Evolutionary conservation across 2,888 invertebrate species (phyloP).

Genomic region (Zeuzera pyrina): DNA sequence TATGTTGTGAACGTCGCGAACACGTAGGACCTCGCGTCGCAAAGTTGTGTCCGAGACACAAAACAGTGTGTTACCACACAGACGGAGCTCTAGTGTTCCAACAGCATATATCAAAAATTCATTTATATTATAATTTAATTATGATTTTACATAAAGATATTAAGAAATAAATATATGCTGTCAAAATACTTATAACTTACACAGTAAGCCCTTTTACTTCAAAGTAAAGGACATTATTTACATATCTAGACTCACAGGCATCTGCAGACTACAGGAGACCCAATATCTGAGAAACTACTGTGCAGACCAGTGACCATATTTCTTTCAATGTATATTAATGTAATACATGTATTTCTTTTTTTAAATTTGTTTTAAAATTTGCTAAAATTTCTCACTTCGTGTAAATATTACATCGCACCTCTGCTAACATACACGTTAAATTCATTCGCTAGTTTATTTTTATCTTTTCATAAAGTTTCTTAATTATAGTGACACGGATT

Average conservation of each 20-base stretch:
- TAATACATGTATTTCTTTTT: too few species aligned
- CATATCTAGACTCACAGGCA: not conserved
- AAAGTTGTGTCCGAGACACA: slow-evolving; percentile 19
- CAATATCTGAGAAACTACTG: not conserved
- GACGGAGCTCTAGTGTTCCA: slow-evolving; percentile 18
- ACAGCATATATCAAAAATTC: slow-evolving; percentile 19
- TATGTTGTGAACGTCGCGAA: slow-evolving; percentile 20
- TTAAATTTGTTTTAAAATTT: too few species aligned
- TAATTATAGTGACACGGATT: too few species aligned
- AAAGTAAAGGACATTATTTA: not conserved
- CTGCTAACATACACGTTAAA: not conserved
- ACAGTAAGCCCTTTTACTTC: not conserved
- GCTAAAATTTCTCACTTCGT: too few species aligned
- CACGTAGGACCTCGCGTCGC: slow-evolving; percentile 16
- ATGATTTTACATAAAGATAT: not conserved
- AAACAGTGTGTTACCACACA: slow-evolving; percentile 23
- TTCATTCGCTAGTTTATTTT: not conserved
- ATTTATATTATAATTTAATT: slow-evolving; percentile 1
- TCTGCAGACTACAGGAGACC: slow-evolving; percentile 5
- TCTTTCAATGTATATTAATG: not conserved
- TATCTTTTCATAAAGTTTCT: not conserved
- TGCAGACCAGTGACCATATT: not conserved
- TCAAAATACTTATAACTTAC: not conserved
- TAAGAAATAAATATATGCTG: not conserved
- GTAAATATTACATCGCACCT: too few species aligned